Evolutionary conservation across 2,888 invertebrate species (phyloP).

Genomic region (Baccha elongata): DNA sequence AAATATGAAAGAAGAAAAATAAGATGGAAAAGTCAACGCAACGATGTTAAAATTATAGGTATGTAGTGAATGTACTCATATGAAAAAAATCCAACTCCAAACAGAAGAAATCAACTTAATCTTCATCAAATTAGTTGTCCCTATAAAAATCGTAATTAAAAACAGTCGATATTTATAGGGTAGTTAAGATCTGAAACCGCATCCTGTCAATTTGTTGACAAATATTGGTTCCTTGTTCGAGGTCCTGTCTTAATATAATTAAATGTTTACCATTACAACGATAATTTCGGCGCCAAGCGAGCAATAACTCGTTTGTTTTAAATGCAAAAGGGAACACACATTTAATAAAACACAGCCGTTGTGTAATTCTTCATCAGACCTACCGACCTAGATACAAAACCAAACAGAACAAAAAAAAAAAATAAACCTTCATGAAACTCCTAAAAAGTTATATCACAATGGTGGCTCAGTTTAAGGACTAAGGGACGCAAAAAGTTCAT

Average conservation of each 20-base stretch:
- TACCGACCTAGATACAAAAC: background rate
- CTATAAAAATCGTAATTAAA: background rate
- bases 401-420: conserved; percentile 1
- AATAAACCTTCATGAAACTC: background rate
- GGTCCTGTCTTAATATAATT: no score
- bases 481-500: background rate
- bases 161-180: no score
- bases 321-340: background rate
- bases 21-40: no score
- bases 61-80: no score
- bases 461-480: conserved; percentile 14
- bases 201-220: no score
- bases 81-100: no score
- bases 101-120: no score
- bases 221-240: no score
- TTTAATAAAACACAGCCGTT: background rate
- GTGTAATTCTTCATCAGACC: background rate
- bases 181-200: no score
- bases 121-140: no score
- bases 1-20: no score
- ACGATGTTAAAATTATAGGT: no score
- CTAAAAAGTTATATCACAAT: background rate
- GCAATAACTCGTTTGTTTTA: background rate
- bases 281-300: background rate
- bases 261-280: background rate